Conservation (phyloP, 2,113 vertebrate species). For the Atlantisia rogersi region DNA sequence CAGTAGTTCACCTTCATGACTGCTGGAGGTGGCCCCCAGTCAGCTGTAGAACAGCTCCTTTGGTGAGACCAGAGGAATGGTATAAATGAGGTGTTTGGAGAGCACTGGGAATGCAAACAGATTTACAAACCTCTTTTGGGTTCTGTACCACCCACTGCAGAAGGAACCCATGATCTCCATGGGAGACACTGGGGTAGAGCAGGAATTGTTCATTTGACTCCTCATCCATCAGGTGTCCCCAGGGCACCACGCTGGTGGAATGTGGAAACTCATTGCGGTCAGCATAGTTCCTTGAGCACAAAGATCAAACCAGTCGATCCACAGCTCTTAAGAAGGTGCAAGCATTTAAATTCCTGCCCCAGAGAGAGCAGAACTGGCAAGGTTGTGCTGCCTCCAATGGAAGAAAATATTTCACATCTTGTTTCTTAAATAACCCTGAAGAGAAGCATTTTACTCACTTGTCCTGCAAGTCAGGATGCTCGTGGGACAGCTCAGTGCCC, state of each 20-base stretch:
- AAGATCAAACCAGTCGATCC: neutral
- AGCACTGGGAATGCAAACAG: neutral
- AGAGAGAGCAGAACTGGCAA: neutral
- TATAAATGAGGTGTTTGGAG: neutral
- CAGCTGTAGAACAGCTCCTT: neutral
- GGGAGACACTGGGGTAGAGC: neutral
- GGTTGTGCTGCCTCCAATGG: neutral
- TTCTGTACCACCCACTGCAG: neutral
- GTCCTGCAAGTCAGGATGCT: neutral
- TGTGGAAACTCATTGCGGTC: neutral
- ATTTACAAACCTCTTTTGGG: neutral
- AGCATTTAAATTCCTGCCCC: neutral
- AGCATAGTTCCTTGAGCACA: neutral
- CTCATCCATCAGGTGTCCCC: neutral
- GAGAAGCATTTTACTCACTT: neutral
- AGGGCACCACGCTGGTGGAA: neutral
- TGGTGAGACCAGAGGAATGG: neutral
- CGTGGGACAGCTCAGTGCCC: neutral
- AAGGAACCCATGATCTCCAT: neutral
- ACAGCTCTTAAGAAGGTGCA: neutral
- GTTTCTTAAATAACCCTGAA: neutral
- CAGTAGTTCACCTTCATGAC: neutral
- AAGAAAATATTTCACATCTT: neutral
- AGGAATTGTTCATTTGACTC: neutral
- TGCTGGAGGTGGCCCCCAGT: neutral